These are phyloP conservation scores for Psammodynastes pulverulentus DNA, from an alignment of 2,113 vertebrate genomes.

Conservation along the genomic window DNA sequence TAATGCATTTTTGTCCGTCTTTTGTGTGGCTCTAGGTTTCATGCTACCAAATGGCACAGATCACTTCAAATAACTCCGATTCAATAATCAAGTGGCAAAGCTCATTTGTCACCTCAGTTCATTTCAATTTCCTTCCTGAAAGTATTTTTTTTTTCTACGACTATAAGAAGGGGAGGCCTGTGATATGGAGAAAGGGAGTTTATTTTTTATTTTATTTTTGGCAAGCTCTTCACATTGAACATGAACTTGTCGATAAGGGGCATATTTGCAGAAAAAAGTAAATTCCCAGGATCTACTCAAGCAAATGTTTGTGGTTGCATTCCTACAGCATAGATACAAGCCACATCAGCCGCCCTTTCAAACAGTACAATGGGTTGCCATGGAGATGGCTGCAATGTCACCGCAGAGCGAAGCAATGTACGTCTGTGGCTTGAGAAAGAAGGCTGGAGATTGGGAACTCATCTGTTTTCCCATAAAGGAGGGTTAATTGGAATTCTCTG, in stretches of 20 bases:
- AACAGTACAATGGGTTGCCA: constrained; percentile 17
- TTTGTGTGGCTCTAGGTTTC: neutral
- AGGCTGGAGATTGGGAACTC: neutral
- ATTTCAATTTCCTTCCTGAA: neutral
- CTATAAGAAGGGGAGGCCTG: neutral
- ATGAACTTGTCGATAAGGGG: neutral
- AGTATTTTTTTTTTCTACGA: neutral
- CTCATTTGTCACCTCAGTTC: neutral
- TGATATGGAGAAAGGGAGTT: neutral
- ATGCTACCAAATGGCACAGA: neutral
- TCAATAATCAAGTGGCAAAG: neutral
- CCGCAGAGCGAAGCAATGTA: constrained; percentile 8
- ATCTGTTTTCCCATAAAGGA: neutral
- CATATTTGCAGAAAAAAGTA: neutral
- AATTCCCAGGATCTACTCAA: neutral
- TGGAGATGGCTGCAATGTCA: constrained; percentile 16
- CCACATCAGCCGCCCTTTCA: constrained; percentile 1
- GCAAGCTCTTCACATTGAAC: neutral
- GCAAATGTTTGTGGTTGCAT: neutral
- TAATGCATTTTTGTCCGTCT: neutral
- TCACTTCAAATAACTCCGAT: neutral
- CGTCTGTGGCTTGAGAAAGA: constrained; percentile 3
- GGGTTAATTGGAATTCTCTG: neutral
- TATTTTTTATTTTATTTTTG: neutral
- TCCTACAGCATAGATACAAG: neutral